phyloP scores from a whole-genome alignment of 2,113 vertebrate genomes.

The Odobenus rosmarus region DNA sequence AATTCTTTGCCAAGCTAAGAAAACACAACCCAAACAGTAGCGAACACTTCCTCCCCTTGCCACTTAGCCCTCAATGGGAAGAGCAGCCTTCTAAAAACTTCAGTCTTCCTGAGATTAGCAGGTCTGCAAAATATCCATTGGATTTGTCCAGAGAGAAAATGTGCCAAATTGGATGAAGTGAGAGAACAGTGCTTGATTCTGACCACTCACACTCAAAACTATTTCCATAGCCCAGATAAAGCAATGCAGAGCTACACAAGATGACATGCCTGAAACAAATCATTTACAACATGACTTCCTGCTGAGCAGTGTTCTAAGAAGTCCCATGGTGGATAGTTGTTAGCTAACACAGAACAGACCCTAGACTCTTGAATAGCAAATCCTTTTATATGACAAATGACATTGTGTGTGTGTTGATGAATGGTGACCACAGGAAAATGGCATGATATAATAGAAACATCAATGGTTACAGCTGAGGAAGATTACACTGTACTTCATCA shows the following conservation, averaged over 20 bases:
- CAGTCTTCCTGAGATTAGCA: constrained; percentile 76
- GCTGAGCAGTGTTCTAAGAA: constrained; percentile 50
- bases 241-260: constrained; percentile 65
- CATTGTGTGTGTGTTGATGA: constrained; percentile 43
- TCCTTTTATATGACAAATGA: constrained; percentile 73
- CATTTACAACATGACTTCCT: constrained; percentile 66
- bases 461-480: constrained; percentile 63
- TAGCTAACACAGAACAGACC: constrained; percentile 80
- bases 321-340: constrained; percentile 55
- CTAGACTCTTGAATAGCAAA: constrained; percentile 60
- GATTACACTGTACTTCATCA: constrained; percentile 77
- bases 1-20: constrained; percentile 75
- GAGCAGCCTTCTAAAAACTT: constrained; percentile 66
- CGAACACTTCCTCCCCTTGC: constrained; percentile 62
- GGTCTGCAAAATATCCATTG: constrained; percentile 75
- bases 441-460: constrained; percentile 32
- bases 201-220: constrained; percentile 62
- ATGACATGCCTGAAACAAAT: constrained; percentile 78
- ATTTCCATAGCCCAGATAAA: constrained; percentile 69
- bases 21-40: constrained; percentile 78
- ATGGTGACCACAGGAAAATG: constrained; percentile 55
- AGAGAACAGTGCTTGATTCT: constrained; percentile 65
- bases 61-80: constrained; percentile 69
- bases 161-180: constrained; percentile 70
- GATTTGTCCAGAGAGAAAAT: constrained; percentile 68